A percentile compares a stretch with the other conserved stretches of the same genome.
These are phyloP conservation scores for Pangasius larnaudii DNA, from an alignment of 2,797 vertebrate species.

Conservation along the genomic window DNA sequence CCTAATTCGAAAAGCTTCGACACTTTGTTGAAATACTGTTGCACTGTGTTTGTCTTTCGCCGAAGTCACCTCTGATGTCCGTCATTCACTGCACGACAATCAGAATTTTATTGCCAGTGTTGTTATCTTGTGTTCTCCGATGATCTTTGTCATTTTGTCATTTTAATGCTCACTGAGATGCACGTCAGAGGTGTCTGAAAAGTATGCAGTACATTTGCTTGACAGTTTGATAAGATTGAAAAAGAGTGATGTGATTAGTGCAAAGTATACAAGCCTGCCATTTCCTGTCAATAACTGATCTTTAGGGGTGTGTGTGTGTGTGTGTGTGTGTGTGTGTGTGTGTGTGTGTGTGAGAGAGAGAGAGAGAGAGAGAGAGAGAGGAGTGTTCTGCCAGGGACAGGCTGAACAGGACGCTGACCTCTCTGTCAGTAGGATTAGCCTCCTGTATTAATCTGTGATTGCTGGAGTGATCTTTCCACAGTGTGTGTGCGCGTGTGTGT, in stretches of 20 bases:
- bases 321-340: not conserved
- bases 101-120: not conserved
- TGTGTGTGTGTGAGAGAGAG: conserved; percentile 18
- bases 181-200: conserved; percentile 1
- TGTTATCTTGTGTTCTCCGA: not conserved
- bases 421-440: conserved; percentile 57
- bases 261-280: conserved; percentile 15
- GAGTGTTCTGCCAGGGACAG: conserved; percentile 46
- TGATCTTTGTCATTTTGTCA: conserved; percentile 5
- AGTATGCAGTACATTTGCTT: not conserved
- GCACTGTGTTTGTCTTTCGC: not conserved
- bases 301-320: conserved; percentile 16
- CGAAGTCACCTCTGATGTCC: not conserved
- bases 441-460: conserved; percentile 63
- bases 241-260: conserved; percentile 27
- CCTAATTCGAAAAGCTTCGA: not conserved
- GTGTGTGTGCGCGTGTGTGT: conserved; percentile 1
- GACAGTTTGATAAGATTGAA: conserved; percentile 27
- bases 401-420: conserved; percentile 57
- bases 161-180: not conserved
- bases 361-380: not conserved
- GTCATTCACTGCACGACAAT: not conserved
- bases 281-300: conserved; percentile 38
- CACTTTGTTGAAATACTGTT: not conserved
- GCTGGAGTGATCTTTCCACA: conserved; percentile 49